These are phyloP conservation scores for Neostethus bicornis DNA, from an alignment of 2,797 vertebrate genomes.

Conservation along the genomic window DNA sequence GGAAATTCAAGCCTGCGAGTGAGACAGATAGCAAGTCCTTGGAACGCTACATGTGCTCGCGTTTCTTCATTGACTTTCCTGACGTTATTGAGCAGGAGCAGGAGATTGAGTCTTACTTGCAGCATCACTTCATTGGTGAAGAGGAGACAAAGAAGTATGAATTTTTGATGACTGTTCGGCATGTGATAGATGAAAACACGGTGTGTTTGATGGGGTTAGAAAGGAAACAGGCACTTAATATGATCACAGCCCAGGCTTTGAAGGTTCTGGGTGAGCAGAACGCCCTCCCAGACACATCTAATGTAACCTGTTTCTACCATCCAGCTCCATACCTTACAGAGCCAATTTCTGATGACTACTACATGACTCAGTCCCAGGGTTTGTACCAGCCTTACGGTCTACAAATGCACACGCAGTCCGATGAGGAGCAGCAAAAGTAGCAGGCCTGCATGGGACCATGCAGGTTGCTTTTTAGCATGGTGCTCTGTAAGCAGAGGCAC, in stretches of 20 bases:
- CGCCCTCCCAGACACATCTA: slow-evolving; percentile 90
- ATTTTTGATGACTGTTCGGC: slow-evolving; percentile 93
- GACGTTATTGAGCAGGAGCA: slow-evolving; percentile 91
- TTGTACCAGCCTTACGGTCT: slow-evolving; percentile 90
- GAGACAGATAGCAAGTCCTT: slow-evolving; percentile 91
- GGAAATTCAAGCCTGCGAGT: slow-evolving; percentile 89
- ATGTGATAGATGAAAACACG: slow-evolving; percentile 93
- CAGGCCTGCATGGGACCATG: slow-evolving; percentile 47
- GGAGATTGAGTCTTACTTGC: slow-evolving; percentile 94
- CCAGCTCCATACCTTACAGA: slow-evolving; percentile 91
- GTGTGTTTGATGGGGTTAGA: slow-evolving; percentile 96
- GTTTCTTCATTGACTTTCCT: slow-evolving; percentile 98
- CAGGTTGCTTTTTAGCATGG: slow-evolving; percentile 59
- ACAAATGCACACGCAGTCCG: slow-evolving; percentile 85
- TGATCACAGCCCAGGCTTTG: slow-evolving; percentile 94
- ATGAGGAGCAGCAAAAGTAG: slow-evolving; percentile 79
- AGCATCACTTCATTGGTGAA: slow-evolving; percentile 90
- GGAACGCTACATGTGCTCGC: slow-evolving; percentile 98
- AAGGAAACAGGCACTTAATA: slow-evolving; percentile 92
- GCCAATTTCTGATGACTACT: slow-evolving; percentile 89
- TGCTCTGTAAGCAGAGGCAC: slow-evolving; percentile 59
- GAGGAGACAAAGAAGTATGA: slow-evolving; percentile 95
- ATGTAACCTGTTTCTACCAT: slow-evolving; percentile 96
- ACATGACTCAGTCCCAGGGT: slow-evolving; percentile 84
- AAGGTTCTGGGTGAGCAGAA: slow-evolving; percentile 97